These are phyloP conservation scores for Nilaparvata lugens DNA, from an alignment of 1,140 invertebrate species.

Conservation along the genomic window DNA sequence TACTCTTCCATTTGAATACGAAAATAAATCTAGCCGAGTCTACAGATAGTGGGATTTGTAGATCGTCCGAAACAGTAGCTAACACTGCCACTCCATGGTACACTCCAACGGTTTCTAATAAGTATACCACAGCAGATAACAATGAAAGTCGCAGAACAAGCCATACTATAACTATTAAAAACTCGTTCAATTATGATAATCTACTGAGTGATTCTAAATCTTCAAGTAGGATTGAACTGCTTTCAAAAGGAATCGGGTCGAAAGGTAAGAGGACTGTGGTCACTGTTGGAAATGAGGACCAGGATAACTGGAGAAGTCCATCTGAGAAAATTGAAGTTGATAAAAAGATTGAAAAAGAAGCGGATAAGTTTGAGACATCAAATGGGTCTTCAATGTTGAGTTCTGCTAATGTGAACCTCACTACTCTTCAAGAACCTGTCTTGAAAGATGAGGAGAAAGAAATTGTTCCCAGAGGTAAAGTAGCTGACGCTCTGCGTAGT, in stretches of 20 bases:
- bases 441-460: slow-evolving; percentile 1
- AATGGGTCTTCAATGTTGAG: too few relatives aligned
- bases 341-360: background rate
- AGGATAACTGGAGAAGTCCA: too few relatives aligned
- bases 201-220: too few relatives aligned
- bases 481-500: slow-evolving; percentile 10
- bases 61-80: slow-evolving; percentile 49
- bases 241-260: background rate
- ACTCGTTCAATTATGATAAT: too few relatives aligned
- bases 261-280: slow-evolving; percentile 20
- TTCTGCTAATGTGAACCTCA: too few relatives aligned
- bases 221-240: too few relatives aligned
- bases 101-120: slow-evolving; percentile 4
- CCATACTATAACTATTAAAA: slow-evolving; percentile 15
- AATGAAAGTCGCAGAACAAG: slow-evolving; percentile 21
- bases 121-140: background rate
- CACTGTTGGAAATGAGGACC: slow-evolving; percentile 7
- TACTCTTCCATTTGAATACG: too few relatives aligned
- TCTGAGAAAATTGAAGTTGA: background rate
- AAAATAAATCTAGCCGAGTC: slow-evolving; percentile 34
- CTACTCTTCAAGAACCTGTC: too few relatives aligned
- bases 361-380: background rate
- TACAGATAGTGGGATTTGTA: slow-evolving; percentile 59
- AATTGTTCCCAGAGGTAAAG: slow-evolving; percentile 4
- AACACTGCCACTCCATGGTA: slow-evolving; percentile 16